Evolutionary conservation across 2,888 invertebrate genomes (phyloP), one percentile per base, ranked within the genome.

Genomic region (Magallana nippona): DNA sequence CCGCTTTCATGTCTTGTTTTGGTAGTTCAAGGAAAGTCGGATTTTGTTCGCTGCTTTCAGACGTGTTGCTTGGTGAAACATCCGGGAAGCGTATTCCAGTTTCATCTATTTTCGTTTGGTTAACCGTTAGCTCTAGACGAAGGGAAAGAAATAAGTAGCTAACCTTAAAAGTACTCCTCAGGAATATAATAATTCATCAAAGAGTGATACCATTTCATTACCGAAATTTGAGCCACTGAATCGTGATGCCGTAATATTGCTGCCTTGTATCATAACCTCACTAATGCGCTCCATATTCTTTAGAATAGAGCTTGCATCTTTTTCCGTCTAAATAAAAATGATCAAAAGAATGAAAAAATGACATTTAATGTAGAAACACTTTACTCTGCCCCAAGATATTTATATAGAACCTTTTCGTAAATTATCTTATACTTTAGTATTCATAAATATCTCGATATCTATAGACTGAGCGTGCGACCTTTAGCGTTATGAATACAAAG

Each of bases 21-120:
- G 63, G 63, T 32, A 71, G 32, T 71, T 71, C 63, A 71, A 71
- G 27, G 32, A 71, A 71, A 15, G 63, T 71, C 15, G 63, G 13
- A 71, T 71, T 22, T 71, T 71, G 15, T 15, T 71, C 63, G 13
- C 15, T 15, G 13, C 13, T 5, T 15, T 71, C 15, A 27, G 63
- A 19, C 22, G 15, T 71, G 5, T 71, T 10, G 22, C 15, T 27
- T 19, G 27, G 13, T 11, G 63, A 32, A 1, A 15, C 22, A 13
- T 13, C 13, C 11, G 63, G 63, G 19, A 71, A 71, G 1, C 15
- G 22, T 27, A 71, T 71, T 71, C 63, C 63, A 1, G 63, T 11
- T 27, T 71, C 63, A 22, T 27, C 63, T 27, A 71, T 10, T 5
- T 71, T 71, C 22, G 63, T 32, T 71, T 15, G 63, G 32, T 32